Conservation (phyloP, 2,113 vertebrate genomes). For the Aegotheles bennettii region DNA sequence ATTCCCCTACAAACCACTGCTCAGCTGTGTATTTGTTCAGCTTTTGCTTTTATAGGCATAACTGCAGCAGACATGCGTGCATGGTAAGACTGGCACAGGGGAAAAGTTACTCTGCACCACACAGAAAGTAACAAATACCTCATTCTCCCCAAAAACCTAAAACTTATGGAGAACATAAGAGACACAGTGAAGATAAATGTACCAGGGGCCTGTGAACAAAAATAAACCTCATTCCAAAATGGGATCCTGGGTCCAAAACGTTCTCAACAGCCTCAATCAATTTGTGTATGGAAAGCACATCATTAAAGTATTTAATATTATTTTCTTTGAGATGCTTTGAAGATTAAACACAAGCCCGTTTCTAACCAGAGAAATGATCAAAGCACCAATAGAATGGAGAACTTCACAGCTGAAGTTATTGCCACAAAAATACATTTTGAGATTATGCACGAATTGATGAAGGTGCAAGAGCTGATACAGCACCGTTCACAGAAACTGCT, state of each 20-base stretch:
- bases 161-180: not conserved
- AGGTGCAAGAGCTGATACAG: not conserved
- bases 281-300: accelerated
- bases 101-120: not conserved
- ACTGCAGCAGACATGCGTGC: accelerated
- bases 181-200: accelerated
- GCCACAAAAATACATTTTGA: not conserved
- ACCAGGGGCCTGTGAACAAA: not conserved
- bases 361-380: not conserved
- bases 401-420: not conserved
- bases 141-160: not conserved
- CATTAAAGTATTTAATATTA: not conserved
- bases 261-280: not conserved
- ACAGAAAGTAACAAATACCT: not conserved
- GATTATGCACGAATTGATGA: not conserved
- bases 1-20: not conserved
- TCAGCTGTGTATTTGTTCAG: accelerated
- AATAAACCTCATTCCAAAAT: not conserved
- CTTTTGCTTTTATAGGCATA: not conserved
- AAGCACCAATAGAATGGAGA: not conserved
- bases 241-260: not conserved
- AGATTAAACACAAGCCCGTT: not conserved
- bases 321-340: not conserved
- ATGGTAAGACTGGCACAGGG: accelerated
- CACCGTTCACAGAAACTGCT: not conserved